A percentile compares a stretch with the other conserved stretches of the same genome.
These are phyloP conservation scores for Pandion haliaetus DNA, from an alignment of 2,113 vertebrate genomes.

Conservation along the genomic window DNA sequence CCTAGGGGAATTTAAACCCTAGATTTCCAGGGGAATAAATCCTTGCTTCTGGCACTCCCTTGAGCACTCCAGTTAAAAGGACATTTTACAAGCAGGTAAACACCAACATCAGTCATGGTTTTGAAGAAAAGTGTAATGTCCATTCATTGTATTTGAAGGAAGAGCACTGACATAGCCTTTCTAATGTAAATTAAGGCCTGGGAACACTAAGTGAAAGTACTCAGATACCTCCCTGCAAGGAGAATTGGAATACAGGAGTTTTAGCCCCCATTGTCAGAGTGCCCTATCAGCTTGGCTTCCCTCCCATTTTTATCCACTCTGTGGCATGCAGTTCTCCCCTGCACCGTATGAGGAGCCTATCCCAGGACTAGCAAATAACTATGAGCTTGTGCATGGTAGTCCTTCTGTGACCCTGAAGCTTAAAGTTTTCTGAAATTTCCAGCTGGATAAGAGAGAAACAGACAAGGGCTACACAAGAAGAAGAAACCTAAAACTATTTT, in stretches of 20 bases:
- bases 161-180: not conserved
- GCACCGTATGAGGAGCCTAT: not conserved
- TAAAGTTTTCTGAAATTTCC: not conserved
- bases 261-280: fast-evolving
- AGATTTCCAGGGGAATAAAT: not conserved
- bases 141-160: not conserved
- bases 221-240: not conserved
- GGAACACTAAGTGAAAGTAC: not conserved
- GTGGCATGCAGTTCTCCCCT: not conserved
- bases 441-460: not conserved
- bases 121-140: not conserved
- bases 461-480: not conserved
- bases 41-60: not conserved
- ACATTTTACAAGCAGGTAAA: not conserved
- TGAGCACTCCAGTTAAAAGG: not conserved
- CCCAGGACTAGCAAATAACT: not conserved
- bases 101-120: not conserved
- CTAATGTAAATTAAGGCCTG: not conserved
- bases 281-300: not conserved
- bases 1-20: not conserved
- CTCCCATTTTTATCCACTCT: not conserved
- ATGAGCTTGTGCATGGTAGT: not conserved
- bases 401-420: not conserved
- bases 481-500: not conserved
- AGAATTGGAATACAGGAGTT: not conserved